Evolutionary conservation across 2,888 invertebrate genomes (phyloP).

Genomic region (Eristalinus sepulchralis): DNA sequence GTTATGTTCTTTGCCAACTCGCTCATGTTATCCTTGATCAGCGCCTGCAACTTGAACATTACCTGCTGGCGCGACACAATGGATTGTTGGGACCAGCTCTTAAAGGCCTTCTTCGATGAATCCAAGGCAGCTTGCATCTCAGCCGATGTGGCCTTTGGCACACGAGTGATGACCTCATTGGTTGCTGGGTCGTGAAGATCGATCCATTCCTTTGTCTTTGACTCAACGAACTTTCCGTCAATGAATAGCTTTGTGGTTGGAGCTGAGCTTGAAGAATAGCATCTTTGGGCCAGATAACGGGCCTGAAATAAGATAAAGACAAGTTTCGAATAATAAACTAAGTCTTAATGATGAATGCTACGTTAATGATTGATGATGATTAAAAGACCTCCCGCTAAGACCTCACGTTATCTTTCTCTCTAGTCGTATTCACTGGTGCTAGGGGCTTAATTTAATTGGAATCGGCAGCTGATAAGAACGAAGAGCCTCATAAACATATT

Average conservation of each 20-base stretch:
- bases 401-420: too few relatives aligned
- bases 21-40: constrained; percentile 93
- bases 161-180: constrained; percentile 90
- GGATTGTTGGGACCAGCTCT: constrained; percentile 94
- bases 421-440: not conserved
- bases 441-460: not conserved
- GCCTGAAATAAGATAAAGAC: constrained; percentile 72
- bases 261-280: constrained; percentile 83
- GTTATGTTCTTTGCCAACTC: constrained; percentile 96
- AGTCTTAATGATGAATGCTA: not conserved
- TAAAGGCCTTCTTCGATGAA: constrained; percentile 89
- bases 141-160: constrained; percentile 93
- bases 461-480: not conserved
- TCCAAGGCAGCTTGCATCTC: constrained; percentile 96
- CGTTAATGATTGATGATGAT: not conserved
- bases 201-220: constrained; percentile 95
- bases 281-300: constrained; percentile 77
- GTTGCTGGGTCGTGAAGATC: constrained; percentile 98
- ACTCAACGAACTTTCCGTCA: constrained; percentile 96
- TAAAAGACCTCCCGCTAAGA: not conserved
- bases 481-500: not conserved
- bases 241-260: constrained; percentile 96
- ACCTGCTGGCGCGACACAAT: constrained; percentile 95
- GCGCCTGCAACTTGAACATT: constrained; percentile 93
- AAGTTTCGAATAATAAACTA: not conserved